Evolutionary conservation across 2,888 invertebrate species (phyloP), one percentile per base, ranked within the genome.

Genomic region (Leptinotarsa haldemani): DNA sequence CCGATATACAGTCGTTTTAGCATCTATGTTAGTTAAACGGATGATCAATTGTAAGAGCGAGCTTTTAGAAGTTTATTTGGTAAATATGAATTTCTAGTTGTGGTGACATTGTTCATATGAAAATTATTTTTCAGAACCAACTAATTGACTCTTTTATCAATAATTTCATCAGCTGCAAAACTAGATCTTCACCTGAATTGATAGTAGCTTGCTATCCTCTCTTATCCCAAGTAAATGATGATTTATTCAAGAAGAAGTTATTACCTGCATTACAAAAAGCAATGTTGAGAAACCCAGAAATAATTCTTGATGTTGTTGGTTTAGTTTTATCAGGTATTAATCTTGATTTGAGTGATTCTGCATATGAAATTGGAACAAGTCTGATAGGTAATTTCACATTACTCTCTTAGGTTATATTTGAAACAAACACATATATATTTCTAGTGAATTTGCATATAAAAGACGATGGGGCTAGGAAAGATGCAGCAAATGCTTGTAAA

Each of bases 201-300:
- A 91, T 96, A 69, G 88, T 89, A 74, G 92, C 91, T 0, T 93
- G 94, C 82, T 89, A 90, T 47, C 91, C 92, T 18, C 88, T 96
- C 69, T 88, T 97, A 30, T 90, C 89, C 18, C 88, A 90, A 71
- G 86, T 94, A 16, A 89, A 88, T 20, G 89, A 91, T 75, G 89
- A 90, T 0, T 94, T 95, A 69, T 95, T 97, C 81, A 92, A 93
- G 82, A 90, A 90, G 64, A 88, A 88, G 7, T 86, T 98, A 61
- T 88, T 97, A 75, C 97, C 98, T 0, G 93, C 96, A 1, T 88
- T 97, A 70, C 95, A 97, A 86, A 97, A 97, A 86, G 93, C 96
- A 22, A 94, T 98, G 92, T 89, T 99, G 46, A 89, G 99, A 68
- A 97, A 95, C 88, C 98, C 99, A 0, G 99, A 99, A 90, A 92